Conservation (phyloP, 1,140 invertebrate species). For the Saccostrea echinata region DNA sequence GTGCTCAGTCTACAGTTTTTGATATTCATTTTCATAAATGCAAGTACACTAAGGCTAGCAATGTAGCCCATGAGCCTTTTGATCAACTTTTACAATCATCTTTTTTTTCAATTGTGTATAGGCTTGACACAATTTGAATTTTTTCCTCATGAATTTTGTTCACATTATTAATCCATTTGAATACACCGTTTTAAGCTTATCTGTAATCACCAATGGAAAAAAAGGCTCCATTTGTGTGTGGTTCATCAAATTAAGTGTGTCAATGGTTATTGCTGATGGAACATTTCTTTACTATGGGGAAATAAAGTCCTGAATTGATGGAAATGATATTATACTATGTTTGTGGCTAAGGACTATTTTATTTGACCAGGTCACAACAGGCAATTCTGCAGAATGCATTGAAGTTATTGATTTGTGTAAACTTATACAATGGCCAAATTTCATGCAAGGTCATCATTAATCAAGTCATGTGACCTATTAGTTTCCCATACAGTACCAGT, state of each 20-base stretch:
- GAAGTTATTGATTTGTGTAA: constrained; percentile 9
- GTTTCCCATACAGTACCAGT: background rate
- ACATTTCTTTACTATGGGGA: background rate
- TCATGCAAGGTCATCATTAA: constrained; percentile 34
- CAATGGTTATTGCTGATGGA: background rate
- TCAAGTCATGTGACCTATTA: constrained; percentile 21
- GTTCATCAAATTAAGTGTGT: constrained; percentile 1
- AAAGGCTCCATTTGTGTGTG: background rate
- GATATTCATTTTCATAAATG: too few species aligned
- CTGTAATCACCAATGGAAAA: background rate
- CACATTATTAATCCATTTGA: too few species aligned
- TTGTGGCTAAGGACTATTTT: background rate
- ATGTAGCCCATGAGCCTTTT: too few species aligned
- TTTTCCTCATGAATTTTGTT: too few species aligned
- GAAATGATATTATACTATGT: background rate
- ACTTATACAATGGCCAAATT: background rate
- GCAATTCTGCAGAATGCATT: background rate
- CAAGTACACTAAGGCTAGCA: too few species aligned
- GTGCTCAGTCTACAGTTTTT: too few species aligned
- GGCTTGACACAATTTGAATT: too few species aligned
- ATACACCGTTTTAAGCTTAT: too few species aligned
- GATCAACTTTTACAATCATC: too few species aligned
- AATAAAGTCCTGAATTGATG: background rate
- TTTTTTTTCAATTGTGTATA: too few species aligned
- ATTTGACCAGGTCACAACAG: constrained; percentile 8